These are phyloP conservation scores for Trichechus manatus DNA, from an alignment of 2,113 vertebrate species.

Conservation along the genomic window DNA sequence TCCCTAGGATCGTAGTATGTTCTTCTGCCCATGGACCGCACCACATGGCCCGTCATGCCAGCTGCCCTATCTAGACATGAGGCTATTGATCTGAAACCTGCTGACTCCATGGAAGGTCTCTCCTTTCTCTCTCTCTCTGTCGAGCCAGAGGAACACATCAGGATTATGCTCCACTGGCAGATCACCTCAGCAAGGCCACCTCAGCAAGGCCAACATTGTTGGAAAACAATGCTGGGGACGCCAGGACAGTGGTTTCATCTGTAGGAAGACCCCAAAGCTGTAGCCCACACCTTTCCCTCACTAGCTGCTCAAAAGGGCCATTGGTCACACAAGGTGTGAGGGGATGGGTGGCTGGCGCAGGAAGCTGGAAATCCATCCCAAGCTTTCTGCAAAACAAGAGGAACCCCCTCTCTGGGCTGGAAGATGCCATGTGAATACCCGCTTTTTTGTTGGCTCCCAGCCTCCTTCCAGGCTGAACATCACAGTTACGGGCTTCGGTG, in stretches of 20 bases:
- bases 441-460: background rate
- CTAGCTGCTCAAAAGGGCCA: background rate
- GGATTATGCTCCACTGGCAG: fast-evolving
- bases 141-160: background rate
- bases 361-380: background rate
- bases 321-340: background rate
- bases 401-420: fast-evolving
- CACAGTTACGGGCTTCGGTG: too few relatives aligned
- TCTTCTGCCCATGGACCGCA: background rate
- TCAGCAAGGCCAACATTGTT: background rate
- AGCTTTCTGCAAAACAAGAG: background rate
- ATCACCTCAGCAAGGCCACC: background rate
- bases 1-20: background rate
- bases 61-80: background rate
- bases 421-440: background rate
- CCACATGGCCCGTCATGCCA: background rate
- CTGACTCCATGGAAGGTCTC: background rate
- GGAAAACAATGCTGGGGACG: background rate
- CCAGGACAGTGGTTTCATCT: background rate
- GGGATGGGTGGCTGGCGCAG: background rate
- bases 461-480: background rate
- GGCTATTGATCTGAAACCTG: background rate
- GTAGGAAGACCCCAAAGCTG: background rate
- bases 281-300: background rate
- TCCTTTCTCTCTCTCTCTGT: background rate